phyloP scores from a whole-genome alignment of 2,797 vertebrate genomes.

The Pangasius sanitwongsei region DNA sequence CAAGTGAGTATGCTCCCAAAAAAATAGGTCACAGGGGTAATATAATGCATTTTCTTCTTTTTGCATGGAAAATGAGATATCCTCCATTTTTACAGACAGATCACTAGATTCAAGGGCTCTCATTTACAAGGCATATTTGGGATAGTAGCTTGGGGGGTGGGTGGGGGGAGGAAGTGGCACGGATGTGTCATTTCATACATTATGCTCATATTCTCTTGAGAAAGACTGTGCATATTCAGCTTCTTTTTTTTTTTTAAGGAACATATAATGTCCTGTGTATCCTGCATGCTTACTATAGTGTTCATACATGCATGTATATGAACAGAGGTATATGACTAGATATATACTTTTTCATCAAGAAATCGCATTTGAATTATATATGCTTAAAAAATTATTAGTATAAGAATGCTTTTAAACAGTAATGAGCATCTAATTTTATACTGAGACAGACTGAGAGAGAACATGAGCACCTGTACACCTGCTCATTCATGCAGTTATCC shows the following conservation, averaged over 20 bases:
- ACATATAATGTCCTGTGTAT: slow-evolving; percentile 22
- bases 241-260: not conserved
- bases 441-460: not conserved
- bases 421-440: not conserved
- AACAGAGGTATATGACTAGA: slow-evolving; percentile 37
- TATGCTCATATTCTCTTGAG: slow-evolving; percentile 17
- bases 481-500: not conserved
- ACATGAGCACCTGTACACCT: not conserved
- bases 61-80: slow-evolving; percentile 40
- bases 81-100: slow-evolving; percentile 65
- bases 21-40: slow-evolving; percentile 12
- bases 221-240: slow-evolving; percentile 34
- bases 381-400: not conserved
- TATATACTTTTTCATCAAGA: not conserved
- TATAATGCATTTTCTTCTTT: not conserved
- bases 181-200: slow-evolving; percentile 24
- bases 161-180: slow-evolving; percentile 44
- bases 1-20: not conserved
- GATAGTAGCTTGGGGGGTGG: slow-evolving; percentile 47
- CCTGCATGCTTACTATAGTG: slow-evolving; percentile 45
- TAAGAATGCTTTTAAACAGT: not conserved
- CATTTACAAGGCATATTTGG: slow-evolving; percentile 63
- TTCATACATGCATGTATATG: slow-evolving; percentile 35
- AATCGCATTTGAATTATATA: not conserved
- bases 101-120: slow-evolving; percentile 65